phyloP scores from a whole-genome alignment of 2,888 invertebrate genomes.

The Hirtodrosophila trivittata region DNA sequence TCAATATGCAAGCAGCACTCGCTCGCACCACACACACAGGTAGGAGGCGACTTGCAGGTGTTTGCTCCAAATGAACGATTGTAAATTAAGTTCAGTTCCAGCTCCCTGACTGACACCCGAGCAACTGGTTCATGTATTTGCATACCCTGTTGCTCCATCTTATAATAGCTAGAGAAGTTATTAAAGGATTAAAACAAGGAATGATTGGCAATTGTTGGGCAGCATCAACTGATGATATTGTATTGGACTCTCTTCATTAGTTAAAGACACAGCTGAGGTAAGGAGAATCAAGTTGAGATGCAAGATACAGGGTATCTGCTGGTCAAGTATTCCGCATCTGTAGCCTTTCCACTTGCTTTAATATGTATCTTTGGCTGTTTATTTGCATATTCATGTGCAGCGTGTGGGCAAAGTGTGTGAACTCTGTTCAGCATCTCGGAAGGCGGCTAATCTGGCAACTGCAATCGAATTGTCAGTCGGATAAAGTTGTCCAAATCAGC shows the following conservation, averaged over 20 bases:
- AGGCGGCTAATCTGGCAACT: slow-evolving; percentile 7
- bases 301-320: slow-evolving; percentile 8
- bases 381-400: slow-evolving; percentile 31
- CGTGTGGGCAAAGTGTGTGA: slow-evolving; percentile 24
- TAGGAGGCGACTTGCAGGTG: slow-evolving; percentile 63
- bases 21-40: slow-evolving; percentile 17
- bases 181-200: too few species aligned
- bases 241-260: too few species aligned
- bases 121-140: slow-evolving; percentile 18
- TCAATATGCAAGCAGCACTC: slow-evolving; percentile 42
- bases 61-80: slow-evolving; percentile 72
- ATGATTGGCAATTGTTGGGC: too few species aligned
- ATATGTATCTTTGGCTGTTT: too few species aligned
- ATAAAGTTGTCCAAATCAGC: too few species aligned
- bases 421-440: background rate
- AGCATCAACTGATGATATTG: too few species aligned
- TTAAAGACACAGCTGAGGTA: too few species aligned
- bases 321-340: background rate
- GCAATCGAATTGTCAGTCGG: too few species aligned
- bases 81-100: slow-evolving; percentile 68
- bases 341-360: background rate
- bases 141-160: background rate
- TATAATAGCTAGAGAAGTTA: background rate
- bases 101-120: slow-evolving; percentile 52
- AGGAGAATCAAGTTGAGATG: too few species aligned